phyloP scores from a whole-genome alignment of 64 coral and sea anemone genomes.

The Stichodactyla mertensii region DNA sequence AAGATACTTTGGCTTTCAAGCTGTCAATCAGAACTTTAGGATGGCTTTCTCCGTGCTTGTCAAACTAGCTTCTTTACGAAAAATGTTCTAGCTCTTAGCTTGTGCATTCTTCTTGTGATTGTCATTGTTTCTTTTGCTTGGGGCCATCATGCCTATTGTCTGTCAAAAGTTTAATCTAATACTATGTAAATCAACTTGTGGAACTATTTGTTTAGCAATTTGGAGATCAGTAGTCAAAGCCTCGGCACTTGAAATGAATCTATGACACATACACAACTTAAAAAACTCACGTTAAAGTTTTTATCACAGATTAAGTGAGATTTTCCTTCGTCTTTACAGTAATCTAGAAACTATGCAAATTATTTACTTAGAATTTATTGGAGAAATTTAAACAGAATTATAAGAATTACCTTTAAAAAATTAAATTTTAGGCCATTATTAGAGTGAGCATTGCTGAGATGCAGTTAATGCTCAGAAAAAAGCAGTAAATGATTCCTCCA shows the following conservation, averaged over 20 bases:
- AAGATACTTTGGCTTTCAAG: background rate
- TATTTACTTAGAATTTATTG: background rate
- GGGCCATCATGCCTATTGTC: background rate
- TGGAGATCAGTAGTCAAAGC: background rate
- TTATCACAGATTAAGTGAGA: background rate
- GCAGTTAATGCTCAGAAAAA: no score
- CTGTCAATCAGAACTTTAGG: background rate
- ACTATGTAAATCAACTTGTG: background rate
- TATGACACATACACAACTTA: background rate
- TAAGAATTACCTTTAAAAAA: no score
- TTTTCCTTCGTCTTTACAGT: background rate
- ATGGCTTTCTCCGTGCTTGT: background rate
- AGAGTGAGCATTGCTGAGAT: no score
- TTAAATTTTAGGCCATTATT: no score
- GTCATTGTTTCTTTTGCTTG: background rate
- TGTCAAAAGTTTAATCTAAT: background rate
- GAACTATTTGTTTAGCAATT: background rate
- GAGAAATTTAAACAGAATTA: background rate
- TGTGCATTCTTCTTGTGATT: background rate
- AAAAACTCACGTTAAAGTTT: background rate
- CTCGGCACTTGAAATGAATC: background rate
- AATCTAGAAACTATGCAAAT: background rate
- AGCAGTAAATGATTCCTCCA: no score
- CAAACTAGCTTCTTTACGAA: background rate
- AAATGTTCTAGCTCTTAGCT: background rate